Conservation (phyloP, 2,888 invertebrate genomes). For the Lepidochrysops patricia region DNA sequence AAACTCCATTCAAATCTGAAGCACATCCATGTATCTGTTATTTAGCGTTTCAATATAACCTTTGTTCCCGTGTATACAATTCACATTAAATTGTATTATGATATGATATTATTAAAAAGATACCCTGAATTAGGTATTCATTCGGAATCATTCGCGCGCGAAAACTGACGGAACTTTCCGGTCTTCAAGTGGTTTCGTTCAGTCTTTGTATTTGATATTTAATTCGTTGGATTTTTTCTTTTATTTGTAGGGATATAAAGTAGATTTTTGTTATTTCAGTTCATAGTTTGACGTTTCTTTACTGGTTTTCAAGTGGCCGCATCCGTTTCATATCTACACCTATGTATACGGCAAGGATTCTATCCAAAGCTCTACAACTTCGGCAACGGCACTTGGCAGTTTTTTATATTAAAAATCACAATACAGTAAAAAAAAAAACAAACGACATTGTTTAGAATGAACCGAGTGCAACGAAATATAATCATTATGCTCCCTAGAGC, state of each 20-base stretch:
- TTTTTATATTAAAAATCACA: not conserved
- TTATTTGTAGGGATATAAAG: slow-evolving; percentile 14
- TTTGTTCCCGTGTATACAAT: slow-evolving; percentile 34
- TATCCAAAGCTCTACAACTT: not conserved
- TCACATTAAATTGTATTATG: slow-evolving; percentile 45
- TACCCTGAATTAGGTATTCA: slow-evolving; percentile 51
- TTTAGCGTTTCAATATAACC: slow-evolving; percentile 25
- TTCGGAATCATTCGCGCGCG: slow-evolving; percentile 56
- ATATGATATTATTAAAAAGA: slow-evolving; percentile 67
- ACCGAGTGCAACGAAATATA: too few relatives aligned
- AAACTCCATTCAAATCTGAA: slow-evolving; percentile 28
- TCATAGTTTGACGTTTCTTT: slow-evolving; percentile 27
- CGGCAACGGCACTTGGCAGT: not conserved
- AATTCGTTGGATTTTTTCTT: slow-evolving; percentile 10
- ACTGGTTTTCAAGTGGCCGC: slow-evolving; percentile 36
- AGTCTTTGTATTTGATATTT: slow-evolving; percentile 26
- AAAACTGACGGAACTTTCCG: slow-evolving; percentile 64
- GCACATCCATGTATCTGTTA: slow-evolving; percentile 31
- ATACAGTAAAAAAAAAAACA: too few relatives aligned
- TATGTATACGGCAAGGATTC: not conserved
- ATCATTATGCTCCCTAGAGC: too few relatives aligned
- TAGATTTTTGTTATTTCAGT: slow-evolving; percentile 14
- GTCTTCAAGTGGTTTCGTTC: slow-evolving; percentile 56
- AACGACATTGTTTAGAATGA: too few relatives aligned
- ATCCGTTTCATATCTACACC: slow-evolving; percentile 35